Base-by-base conservation (phyloP, 35 echinoderm and acorn worm genomes). In the Lytechinus pictus region DNA sequence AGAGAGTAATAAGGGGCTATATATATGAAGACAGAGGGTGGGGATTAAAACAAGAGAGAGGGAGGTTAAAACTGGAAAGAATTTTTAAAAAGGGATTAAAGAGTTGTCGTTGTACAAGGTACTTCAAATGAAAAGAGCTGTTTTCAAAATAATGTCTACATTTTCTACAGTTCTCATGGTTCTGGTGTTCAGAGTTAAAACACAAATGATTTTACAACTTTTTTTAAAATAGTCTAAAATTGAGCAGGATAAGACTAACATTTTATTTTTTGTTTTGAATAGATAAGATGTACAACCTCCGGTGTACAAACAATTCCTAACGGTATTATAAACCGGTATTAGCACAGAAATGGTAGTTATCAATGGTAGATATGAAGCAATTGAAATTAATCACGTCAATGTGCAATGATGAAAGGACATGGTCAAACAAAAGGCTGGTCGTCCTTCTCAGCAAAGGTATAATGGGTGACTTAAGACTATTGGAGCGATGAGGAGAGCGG, bases 381-480 rank as follows among this genome's bases (percentile, higher is more conserved):
- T 79, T 79, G 19, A 24, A 24, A 79, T 79, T 24, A 19, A 79
- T 79, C 66, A 79, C 19, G 66, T 79, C 66, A 14, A n/a, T 7
- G n/a, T 79, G 19, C n/a, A 6, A 79, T 79, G 66, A 79, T 7
- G 66, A 79, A 79, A 79, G 21, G 5, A 24, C 16, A 79, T 79
- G 66, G 66, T 79, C 66, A 79, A 16, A 79, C 66, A 24, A 24
- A 7, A 24, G 66, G 66, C 66, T 79, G 66, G 2, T 79, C 21
- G 66, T 24, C 21, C 66, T 79, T 16, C 66, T 24, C n/a, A 6
- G 66, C 66, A 24, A 79, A 79, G 21, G 66, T 79, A 79, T 24
- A 79, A 79, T 79, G 66, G 66, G n/a, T 24, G 66, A 79, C 66
- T 79, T 79, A 79, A 79, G 66, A 79, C 66, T 79, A 79, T 79